A percentile compares a stretch with the other conserved stretches of the same genome.
phyloP scores from a whole-genome alignment of 2,113 vertebrate genomes.

The Tiliqua scincoides region DNA sequence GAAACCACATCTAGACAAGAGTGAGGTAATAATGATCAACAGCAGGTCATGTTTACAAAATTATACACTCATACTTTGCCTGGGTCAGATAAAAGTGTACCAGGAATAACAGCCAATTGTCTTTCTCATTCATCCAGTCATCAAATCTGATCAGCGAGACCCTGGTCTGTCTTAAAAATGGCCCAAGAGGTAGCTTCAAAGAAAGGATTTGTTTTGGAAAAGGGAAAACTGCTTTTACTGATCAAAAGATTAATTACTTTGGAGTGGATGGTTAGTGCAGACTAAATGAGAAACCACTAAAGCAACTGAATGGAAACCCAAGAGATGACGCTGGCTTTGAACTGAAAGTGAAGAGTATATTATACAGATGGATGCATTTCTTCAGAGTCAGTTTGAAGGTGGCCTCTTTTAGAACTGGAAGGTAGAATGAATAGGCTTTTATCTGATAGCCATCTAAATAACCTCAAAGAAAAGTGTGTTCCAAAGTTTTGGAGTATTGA shows the following conservation, averaged over 20 bases:
- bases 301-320: conserved; percentile 49
- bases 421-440: conserved; percentile 21
- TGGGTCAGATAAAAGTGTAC: conserved; percentile 16
- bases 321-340: conserved; percentile 51
- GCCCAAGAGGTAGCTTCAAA: conserved; percentile 49
- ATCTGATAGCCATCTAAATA: conserved; percentile 30
- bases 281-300: conserved; percentile 54
- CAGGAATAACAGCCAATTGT: conserved; percentile 10
- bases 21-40: not conserved
- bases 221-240: conserved; percentile 24
- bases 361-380: conserved; percentile 1
- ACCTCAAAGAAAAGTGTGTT: conserved; percentile 42
- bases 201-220: conserved; percentile 22
- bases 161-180: conserved; percentile 32
- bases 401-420: not conserved
- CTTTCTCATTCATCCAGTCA: conserved; percentile 25
- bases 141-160: conserved; percentile 39
- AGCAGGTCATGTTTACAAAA: not conserved
- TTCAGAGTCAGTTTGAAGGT: not conserved
- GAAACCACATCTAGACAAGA: not conserved
- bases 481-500: not conserved
- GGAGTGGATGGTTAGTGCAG: conserved; percentile 56
- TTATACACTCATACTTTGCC: conserved; percentile 10
- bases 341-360: conserved; percentile 21
- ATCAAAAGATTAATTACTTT: conserved; percentile 66